These are phyloP conservation scores for Eulacestoma nigropectus DNA, from an alignment of 2,113 vertebrate species.

Conservation along the genomic window DNA sequence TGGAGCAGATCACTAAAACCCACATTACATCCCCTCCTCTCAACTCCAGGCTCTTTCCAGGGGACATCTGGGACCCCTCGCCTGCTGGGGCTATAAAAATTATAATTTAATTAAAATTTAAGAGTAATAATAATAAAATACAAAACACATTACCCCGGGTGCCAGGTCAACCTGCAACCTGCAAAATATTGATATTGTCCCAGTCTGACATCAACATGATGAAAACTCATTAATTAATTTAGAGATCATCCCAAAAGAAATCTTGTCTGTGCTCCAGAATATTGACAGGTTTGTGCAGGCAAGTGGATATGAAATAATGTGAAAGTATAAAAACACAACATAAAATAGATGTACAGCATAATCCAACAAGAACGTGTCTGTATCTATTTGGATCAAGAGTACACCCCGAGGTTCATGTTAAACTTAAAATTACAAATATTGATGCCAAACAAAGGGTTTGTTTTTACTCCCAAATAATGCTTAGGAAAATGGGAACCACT, in stretches of 20 bases:
- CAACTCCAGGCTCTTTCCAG: not conserved
- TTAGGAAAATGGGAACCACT: slow-evolving; percentile 20
- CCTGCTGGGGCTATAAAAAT: not conserved
- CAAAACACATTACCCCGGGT: not conserved
- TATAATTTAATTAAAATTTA: not conserved
- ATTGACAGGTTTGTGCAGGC: not conserved
- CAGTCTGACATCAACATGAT: not conserved
- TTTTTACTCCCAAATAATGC: slow-evolving; percentile 36
- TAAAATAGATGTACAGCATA: not conserved
- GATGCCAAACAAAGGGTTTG: not conserved
- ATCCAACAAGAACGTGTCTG: not conserved
- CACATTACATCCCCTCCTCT: not conserved
- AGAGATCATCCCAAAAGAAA: not conserved
- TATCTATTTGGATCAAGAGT: not conserved
- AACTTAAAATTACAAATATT: slow-evolving; percentile 43
- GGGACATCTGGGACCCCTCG: not conserved
- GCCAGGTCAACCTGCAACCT: not conserved
- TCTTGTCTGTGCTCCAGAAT: not conserved
- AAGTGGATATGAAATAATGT: not conserved
- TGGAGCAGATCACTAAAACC: not conserved
- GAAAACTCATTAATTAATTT: not conserved
- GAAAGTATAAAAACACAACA: not conserved
- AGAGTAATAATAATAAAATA: not conserved
- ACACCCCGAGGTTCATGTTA: not conserved
- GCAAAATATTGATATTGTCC: not conserved